phyloP scores from a whole-genome alignment of 2,888 invertebrate genomes.

The Octonoba sinensis region DNA sequence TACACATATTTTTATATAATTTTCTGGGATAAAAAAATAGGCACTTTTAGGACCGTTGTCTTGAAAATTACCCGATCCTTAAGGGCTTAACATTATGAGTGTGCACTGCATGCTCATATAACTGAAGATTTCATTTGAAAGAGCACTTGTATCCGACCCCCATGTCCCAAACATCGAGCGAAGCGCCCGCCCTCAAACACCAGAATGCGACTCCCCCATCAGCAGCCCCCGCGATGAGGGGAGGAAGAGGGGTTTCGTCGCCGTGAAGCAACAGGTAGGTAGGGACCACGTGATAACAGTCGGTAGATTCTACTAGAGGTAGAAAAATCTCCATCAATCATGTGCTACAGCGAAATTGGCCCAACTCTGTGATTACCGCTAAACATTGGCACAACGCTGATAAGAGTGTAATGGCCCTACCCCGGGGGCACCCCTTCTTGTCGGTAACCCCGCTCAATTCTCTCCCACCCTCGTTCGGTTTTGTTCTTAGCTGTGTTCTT shows the following conservation, averaged over 20 bases:
- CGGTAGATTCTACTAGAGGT: slow-evolving; percentile 50
- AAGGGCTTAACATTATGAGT: too few relatives aligned
- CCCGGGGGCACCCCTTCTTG: slow-evolving; percentile 14
- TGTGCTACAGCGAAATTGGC: slow-evolving; percentile 56
- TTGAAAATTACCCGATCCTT: too few relatives aligned
- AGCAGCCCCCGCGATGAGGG: background rate
- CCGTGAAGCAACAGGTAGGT: slow-evolving; percentile 51
- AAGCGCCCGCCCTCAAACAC: too few relatives aligned
- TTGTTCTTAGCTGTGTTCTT: slow-evolving; percentile 51
- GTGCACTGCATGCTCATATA: too few relatives aligned
- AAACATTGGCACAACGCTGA: slow-evolving; percentile 64
- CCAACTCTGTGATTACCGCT: slow-evolving; percentile 63
- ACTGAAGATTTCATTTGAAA: too few relatives aligned
- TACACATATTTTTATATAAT: too few relatives aligned
- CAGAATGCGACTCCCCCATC: background rate
- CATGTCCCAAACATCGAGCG: too few relatives aligned
- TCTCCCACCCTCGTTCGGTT: slow-evolving; percentile 30
- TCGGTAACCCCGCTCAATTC: background rate
- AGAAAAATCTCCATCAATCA: slow-evolving; percentile 59
- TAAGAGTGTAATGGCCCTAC: slow-evolving; percentile 54
- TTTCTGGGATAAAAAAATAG: too few relatives aligned
- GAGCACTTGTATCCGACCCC: background rate
- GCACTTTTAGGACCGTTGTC: too few relatives aligned
- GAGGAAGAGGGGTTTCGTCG: background rate
- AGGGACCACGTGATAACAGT: slow-evolving; percentile 60